Evolutionary conservation across 2,113 vertebrate genomes (phyloP).

Genomic region (Scomber scombrus): DNA sequence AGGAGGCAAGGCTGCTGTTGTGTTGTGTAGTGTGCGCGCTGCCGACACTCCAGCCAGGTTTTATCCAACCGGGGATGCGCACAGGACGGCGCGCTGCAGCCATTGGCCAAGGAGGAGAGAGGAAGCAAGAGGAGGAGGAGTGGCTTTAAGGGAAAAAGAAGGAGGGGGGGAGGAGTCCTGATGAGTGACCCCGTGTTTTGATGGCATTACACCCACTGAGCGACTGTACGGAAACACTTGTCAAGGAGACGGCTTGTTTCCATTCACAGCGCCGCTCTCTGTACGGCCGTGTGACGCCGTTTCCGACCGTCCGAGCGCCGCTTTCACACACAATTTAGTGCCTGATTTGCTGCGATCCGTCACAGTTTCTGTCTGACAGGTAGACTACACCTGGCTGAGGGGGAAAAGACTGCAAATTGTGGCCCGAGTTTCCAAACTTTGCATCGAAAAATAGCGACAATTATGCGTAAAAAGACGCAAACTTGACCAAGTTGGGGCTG

Average conservation of each 20-base stretch:
- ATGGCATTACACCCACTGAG: conserved; percentile 62
- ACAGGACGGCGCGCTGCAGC: conserved; percentile 51
- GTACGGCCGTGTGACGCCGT: conserved; percentile 52
- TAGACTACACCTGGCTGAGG: conserved; percentile 14
- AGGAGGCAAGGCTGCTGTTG: conserved; percentile 23
- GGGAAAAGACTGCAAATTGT: background rate
- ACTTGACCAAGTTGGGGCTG: too few relatives aligned
- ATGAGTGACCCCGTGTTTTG: conserved; percentile 69
- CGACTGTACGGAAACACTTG: conserved; percentile 81
- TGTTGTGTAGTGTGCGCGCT: conserved; percentile 36
- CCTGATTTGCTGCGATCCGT: conserved; percentile 69
- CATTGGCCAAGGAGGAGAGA: conserved; percentile 76
- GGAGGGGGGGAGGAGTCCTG: conserved; percentile 23
- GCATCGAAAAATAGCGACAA: background rate
- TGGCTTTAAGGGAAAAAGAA: conserved; percentile 40
- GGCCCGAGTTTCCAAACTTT: background rate
- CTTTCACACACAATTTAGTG: conserved; percentile 71
- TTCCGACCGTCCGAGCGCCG: conserved; percentile 38
- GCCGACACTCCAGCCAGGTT: conserved; percentile 63
- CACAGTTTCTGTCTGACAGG: conserved; percentile 55
- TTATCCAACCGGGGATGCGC: conserved; percentile 81
- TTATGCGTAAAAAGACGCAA: background rate
- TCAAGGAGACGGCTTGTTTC: conserved; percentile 79
- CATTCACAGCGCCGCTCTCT: conserved; percentile 61
- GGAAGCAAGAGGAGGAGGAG: conserved; percentile 51